phyloP scores from a whole-genome alignment of 2,888 invertebrate genomes.

The Willowsia nigromaculata region DNA sequence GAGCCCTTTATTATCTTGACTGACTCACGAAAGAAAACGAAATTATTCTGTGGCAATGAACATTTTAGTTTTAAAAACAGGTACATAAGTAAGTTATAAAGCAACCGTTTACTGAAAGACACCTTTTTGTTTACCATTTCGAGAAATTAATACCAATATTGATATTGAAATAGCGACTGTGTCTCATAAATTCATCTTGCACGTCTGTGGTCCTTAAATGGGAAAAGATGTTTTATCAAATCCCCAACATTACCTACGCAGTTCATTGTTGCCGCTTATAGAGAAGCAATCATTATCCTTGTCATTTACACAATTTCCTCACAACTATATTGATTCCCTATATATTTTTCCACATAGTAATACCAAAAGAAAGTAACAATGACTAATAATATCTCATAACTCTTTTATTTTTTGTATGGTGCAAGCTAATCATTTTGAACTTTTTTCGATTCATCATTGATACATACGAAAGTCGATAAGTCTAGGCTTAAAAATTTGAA shows the following conservation, averaged over 20 bases:
- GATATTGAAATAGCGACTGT: constrained; percentile 33
- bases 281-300: constrained; percentile 18
- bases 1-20: constrained; percentile 1
- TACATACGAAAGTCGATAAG: constrained; percentile 30
- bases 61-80: constrained; percentile 48
- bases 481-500: constrained; percentile 58
- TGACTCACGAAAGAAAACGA: constrained; percentile 13
- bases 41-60: constrained; percentile 11
- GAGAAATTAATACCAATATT: constrained; percentile 53
- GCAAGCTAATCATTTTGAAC: constrained; percentile 10
- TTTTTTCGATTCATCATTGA: not conserved
- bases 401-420: not conserved
- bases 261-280: not conserved
- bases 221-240: constrained; percentile 36
- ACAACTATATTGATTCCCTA: not conserved
- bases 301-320: constrained; percentile 21
- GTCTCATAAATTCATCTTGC: constrained; percentile 51
- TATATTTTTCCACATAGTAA: not conserved
- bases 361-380: constrained; percentile 13
- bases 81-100: constrained; percentile 18
- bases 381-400: constrained; percentile 15
- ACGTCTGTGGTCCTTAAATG: constrained; percentile 37
- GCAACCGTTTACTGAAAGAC: constrained; percentile 1
- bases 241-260: not conserved
- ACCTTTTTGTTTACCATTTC: constrained; percentile 7